Conservation (phyloP, 2,113 vertebrate genomes). For the Rattus rattus region DNA sequence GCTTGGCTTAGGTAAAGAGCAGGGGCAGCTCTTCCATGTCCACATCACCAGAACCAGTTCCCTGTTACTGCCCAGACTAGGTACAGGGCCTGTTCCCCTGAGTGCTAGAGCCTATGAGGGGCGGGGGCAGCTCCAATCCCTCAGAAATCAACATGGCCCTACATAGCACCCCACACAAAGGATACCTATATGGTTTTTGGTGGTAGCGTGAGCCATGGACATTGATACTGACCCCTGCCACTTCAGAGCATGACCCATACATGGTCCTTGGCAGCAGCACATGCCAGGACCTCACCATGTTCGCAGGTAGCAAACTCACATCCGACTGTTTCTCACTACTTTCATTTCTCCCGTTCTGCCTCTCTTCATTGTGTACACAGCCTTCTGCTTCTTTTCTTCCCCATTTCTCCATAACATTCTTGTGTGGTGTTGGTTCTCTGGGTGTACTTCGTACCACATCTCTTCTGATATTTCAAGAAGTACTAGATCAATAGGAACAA, state of each 20-base stretch:
- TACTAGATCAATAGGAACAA: neutral
- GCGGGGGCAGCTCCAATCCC: neutral
- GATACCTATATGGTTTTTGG: neutral
- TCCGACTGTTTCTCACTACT: neutral
- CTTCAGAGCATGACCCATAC: neutral
- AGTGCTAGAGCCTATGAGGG: neutral
- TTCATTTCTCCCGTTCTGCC: neutral
- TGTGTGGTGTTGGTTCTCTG: neutral
- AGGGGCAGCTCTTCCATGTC: neutral
- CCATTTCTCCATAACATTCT: neutral
- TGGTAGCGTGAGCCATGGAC: neutral
- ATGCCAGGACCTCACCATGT: neutral
- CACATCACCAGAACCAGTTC: neutral
- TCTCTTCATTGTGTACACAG: neutral
- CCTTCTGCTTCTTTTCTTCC: neutral
- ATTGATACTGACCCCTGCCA: neutral
- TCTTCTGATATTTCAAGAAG: conserved; percentile 10
- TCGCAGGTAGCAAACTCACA: neutral
- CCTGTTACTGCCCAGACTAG: neutral
- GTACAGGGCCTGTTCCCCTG: neutral
- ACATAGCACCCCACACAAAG: neutral
- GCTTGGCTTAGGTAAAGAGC: neutral
- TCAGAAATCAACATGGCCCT: neutral
- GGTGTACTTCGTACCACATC: neutral
- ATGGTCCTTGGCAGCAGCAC: neutral